Conservation (phyloP, 1,140 invertebrate genomes). For the Lepidotrigona ventralis region DNA sequence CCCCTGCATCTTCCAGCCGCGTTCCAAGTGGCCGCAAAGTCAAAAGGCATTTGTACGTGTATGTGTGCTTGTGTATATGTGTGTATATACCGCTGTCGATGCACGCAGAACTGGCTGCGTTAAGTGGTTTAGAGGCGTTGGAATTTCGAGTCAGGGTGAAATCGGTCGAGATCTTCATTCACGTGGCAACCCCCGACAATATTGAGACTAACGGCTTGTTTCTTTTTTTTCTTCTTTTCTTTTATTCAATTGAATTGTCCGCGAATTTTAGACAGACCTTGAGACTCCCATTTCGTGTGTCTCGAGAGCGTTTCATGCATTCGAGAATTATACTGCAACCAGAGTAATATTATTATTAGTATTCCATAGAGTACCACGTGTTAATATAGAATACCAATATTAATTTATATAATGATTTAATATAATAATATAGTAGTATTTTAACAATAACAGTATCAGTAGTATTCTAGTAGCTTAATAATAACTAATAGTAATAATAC, state of each 20-base stretch:
- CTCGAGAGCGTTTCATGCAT: no score
- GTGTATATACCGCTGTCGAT: background rate
- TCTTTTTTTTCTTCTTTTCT: background rate
- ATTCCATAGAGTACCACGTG: no score
- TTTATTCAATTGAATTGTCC: background rate
- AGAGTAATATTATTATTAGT: no score
- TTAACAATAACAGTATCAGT: no score
- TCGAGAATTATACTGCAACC: no score
- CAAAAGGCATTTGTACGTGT: background rate
- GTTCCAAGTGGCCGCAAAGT: background rate
- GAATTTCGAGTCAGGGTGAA: slow-evolving; percentile 20
- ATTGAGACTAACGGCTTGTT: background rate
- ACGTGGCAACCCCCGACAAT: background rate
- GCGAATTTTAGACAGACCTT: no score
- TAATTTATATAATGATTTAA: no score
- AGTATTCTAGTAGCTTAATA: no score
- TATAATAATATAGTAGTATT: no score
- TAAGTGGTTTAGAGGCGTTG: slow-evolving; percentile 19
- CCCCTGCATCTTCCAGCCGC: background rate
- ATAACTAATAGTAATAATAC: no score
- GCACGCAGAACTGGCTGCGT: background rate
- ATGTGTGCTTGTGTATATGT: no score
- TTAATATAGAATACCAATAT: no score
- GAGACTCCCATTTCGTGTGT: background rate
- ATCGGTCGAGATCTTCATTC: slow-evolving; percentile 3